Evolutionary conservation across 2,888 invertebrate genomes (phyloP).

Genomic region (Sipha maydis): DNA sequence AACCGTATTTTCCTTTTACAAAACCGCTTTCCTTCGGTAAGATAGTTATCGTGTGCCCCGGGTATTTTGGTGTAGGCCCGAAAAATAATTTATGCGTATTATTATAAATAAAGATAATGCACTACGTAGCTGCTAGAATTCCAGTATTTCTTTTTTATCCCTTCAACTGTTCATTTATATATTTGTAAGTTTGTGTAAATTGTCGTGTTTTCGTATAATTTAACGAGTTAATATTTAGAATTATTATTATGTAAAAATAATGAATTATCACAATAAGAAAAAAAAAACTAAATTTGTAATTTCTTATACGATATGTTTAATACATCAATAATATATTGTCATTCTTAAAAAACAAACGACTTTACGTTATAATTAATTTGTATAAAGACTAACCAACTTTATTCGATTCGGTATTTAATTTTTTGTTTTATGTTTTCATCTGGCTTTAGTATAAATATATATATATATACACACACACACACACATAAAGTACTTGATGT

Average conservation of each 20-base stretch:
- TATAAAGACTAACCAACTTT: background rate
- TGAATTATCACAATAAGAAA: background rate
- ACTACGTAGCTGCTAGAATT: background rate
- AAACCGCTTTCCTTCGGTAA: constrained; percentile 37
- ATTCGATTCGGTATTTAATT: background rate
- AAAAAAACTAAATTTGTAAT: background rate
- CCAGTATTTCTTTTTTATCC: background rate
- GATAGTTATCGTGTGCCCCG: constrained; percentile 38
- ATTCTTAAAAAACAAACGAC: background rate
- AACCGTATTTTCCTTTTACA: constrained; percentile 6
- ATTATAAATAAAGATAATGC: background rate
- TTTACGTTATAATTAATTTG: background rate
- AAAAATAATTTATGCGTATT: constrained; percentile 44
- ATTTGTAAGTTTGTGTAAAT: background rate
- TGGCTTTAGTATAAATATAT: background rate
- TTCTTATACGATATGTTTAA: background rate
- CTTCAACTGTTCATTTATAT: background rate
- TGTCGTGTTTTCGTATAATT: background rate
- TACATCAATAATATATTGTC: background rate
- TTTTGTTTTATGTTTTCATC: constrained; percentile 38
- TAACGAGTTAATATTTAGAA: background rate
- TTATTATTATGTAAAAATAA: background rate
- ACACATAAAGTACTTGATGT: too few relatives aligned
- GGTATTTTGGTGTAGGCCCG: constrained; percentile 23
- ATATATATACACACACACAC: background rate